Evolutionary conservation across 2,113 vertebrate species (phyloP).

Genomic region (Sakesphorus luctuosus): DNA sequence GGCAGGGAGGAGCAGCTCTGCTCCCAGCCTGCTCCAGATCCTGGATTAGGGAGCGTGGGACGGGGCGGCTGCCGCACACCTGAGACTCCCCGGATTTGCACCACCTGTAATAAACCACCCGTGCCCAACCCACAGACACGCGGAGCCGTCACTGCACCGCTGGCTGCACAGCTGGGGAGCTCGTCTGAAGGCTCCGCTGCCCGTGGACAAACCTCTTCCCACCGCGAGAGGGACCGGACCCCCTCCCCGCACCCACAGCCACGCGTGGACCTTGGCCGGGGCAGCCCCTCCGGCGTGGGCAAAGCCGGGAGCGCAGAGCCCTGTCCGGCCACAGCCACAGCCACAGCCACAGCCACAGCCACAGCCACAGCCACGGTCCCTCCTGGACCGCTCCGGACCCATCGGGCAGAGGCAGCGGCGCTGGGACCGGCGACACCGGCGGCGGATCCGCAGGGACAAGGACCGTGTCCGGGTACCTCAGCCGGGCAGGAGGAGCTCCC

Average conservation of each 20-base stretch:
- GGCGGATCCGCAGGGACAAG: too few relatives aligned
- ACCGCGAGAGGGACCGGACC: not conserved
- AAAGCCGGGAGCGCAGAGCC: not conserved
- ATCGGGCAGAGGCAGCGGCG: too few relatives aligned
- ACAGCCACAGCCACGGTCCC: too few relatives aligned
- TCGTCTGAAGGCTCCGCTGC: rapidly evolving
- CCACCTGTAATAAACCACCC: rapidly evolving
- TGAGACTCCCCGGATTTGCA: not conserved
- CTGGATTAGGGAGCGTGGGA: not conserved
- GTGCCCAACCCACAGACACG: not conserved
- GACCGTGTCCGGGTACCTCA: too few relatives aligned
- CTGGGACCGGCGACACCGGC: too few relatives aligned
- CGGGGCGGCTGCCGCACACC: not conserved
- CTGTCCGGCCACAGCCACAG: too few relatives aligned
- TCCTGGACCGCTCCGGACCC: too few relatives aligned
- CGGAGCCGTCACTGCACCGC: not conserved
- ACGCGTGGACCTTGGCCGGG: not conserved
- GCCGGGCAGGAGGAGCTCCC: too few relatives aligned
- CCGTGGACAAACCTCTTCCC: not conserved
- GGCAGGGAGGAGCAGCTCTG: not conserved
- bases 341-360: too few relatives aligned
- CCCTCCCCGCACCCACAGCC: not conserved
- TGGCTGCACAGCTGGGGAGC: not conserved
- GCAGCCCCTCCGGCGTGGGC: not conserved
- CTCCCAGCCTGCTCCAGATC: not conserved